phyloP scores from a whole-genome alignment of 1,140 invertebrate genomes.

The Lineus longissimus region DNA sequence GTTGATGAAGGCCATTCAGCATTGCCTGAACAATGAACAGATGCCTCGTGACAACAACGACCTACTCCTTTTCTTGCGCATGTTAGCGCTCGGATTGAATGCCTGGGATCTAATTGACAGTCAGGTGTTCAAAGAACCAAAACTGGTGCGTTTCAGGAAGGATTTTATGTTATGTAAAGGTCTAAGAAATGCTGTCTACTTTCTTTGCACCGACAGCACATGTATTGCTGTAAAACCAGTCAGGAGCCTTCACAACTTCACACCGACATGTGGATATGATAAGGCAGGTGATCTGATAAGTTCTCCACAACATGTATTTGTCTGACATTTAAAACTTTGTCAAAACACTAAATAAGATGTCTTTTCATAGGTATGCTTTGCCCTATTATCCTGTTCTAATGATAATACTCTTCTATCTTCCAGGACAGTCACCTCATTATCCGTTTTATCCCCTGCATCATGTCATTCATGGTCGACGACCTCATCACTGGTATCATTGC shows the following conservation, averaged over 20 bases:
- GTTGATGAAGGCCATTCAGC: conserved; percentile 85
- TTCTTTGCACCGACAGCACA: no score
- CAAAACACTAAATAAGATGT: no score
- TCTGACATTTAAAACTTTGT: no score
- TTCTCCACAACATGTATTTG: no score
- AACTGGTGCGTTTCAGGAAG: conserved; percentile 53
- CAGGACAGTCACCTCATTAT: conserved; percentile 84
- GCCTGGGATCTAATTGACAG: conserved; percentile 97
- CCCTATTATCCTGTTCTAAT: no score
- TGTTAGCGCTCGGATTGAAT: conserved; percentile 87
- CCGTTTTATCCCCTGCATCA: conserved; percentile 89
- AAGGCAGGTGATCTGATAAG: no score
- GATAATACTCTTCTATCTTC: not conserved
- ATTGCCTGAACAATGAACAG: conserved; percentile 84
- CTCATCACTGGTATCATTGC: conserved; percentile 82
- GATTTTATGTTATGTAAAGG: no score
- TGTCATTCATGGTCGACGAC: conserved; percentile 95
- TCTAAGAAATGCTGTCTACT: no score
- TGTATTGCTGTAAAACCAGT: no score
- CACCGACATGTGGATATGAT: no score
- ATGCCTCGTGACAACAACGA: conserved; percentile 83
- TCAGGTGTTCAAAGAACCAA: conserved; percentile 87
- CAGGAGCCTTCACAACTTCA: no score
- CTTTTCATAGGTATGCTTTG: no score
- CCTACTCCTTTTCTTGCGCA: conserved; percentile 82